Base-by-base conservation (phyloP, 2,888 invertebrate species). In the Mylabris sibirica region DNA sequence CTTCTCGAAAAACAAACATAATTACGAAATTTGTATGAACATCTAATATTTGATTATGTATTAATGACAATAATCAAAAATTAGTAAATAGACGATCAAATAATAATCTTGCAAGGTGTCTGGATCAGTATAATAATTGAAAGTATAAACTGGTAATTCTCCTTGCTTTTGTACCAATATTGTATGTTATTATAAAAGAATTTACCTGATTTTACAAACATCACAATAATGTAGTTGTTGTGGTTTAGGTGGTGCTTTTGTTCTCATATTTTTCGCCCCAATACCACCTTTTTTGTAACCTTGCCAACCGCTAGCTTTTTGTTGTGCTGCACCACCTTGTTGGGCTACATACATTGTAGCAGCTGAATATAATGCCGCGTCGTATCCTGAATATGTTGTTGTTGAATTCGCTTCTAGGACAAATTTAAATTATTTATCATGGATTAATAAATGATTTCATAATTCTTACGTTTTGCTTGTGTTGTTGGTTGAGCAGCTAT, bases 141-240 rank as follows among this genome's bases (percentile, higher is more conserved):
- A 38, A 64, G 20, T 44, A 14, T 61, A 24, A 11, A 57, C 63
- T 71, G 71, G 71, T 59, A 72, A 76, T 74, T 75, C 71, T 67
- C 69, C 72, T 74, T 74, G 72, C 72, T 30, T 20, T 68, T 20
- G n/a, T n/a, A n/a, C n/a, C n/a, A n/a, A n/a, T n/a, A n/a, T 30
- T 3, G n/a, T 34, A 2, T 2, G n/a, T 14, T 60, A 26, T 34
- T 6, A 17, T 22, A 17, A 3, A 12, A 12, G 38, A 59, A 67
- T 67, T 74, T 76, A 98, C 81, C 97, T 98, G 81, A 99, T 98
- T 86, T 99, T 98, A 86, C 99, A 99, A 14, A 98, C 97, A 85
- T 99, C 98, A 84, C 99, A 99, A 86, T 98, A 99, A 86, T 98
- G 98, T 74, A 98, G 87, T 83, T 97, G 96, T 83, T 96, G 96